Percentiles rank a stretch among this genome's conserved stretches.
Evolutionary conservation across 1,140 invertebrate species (phyloP).

Genomic region (Heliconius congener): DNA sequence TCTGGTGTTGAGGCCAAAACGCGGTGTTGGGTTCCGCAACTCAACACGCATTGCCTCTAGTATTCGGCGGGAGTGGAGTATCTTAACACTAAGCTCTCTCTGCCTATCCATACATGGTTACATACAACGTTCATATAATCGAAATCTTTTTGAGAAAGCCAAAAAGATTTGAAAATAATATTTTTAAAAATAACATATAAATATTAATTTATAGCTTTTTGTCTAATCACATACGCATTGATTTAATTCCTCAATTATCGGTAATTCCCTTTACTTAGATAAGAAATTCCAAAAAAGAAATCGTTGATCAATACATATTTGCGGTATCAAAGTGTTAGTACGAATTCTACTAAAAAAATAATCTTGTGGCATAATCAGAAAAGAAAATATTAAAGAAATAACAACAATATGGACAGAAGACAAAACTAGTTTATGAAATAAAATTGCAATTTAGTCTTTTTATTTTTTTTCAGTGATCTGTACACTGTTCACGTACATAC

Average conservation of each 20-base stretch:
- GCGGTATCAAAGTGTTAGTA: background rate
- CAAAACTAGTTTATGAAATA: too few species aligned
- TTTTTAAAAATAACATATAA: background rate
- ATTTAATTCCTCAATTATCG: background rate
- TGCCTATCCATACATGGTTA: background rate
- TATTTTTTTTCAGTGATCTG: too few species aligned
- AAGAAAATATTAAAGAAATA: too few species aligned
- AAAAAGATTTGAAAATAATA: background rate
- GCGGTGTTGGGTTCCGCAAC: too few species aligned
- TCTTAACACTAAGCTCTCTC: too few species aligned
- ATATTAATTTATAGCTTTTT: background rate
- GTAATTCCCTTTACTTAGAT: background rate
- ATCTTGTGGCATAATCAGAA: too few species aligned
- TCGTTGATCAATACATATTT: background rate
- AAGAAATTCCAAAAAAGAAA: background rate
- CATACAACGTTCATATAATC: background rate
- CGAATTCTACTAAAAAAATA: background rate
- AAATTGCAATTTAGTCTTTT: too few species aligned
- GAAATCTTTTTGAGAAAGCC: background rate
- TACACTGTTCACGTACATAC: too few species aligned
- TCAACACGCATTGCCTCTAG: too few species aligned
- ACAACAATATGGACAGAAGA: too few species aligned
- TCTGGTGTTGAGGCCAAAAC: too few species aligned
- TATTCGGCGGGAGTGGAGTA: too few species aligned
- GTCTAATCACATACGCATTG: background rate